Evolutionary conservation across 2,888 invertebrate genomes (phyloP).

Genomic region (Eupithecia tripunctaria): DNA sequence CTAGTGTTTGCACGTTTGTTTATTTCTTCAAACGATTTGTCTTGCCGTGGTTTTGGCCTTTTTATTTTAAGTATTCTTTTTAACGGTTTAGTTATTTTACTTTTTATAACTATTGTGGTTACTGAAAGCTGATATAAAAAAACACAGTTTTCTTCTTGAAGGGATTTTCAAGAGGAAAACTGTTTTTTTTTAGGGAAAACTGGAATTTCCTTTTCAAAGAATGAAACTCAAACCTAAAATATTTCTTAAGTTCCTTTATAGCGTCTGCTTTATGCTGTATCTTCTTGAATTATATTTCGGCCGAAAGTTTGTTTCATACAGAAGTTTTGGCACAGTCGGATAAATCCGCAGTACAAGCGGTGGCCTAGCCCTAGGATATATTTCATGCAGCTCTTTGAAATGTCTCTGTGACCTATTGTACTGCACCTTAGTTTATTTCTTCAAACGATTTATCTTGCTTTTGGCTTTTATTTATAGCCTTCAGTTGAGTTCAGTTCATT

Average conservation of each 20-base stretch:
- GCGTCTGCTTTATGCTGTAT: neutral
- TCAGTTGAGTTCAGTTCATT: too few species aligned
- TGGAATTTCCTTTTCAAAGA: neutral
- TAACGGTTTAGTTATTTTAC: neutral
- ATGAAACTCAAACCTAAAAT: neutral
- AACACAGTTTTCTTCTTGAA: too few species aligned
- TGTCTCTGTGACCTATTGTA: slow-evolving; percentile 46
- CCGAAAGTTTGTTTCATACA: slow-evolving; percentile 1
- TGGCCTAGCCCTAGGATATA: slow-evolving; percentile 50
- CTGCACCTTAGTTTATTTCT: slow-evolving; percentile 44
- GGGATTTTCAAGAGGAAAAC: too few species aligned
- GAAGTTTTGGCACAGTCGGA: neutral
- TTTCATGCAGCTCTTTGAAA: slow-evolving; percentile 55
- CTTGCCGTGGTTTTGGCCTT: neutral
- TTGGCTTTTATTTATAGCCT: neutral
- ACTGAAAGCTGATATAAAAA: too few species aligned
- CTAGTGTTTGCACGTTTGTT: slow-evolving; percentile 42
- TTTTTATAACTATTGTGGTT: neutral
- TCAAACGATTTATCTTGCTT: slow-evolving; percentile 30
- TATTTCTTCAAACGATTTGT: slow-evolving; percentile 40
- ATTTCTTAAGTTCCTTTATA: neutral
- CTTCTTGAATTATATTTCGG: neutral
- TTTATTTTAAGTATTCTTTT: neutral
- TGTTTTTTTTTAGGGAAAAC: too few species aligned
- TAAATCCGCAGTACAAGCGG: slow-evolving; percentile 34